Evolutionary conservation across 2,797 vertebrate genomes (phyloP).

Genomic region (Phalloptychus januarius): DNA sequence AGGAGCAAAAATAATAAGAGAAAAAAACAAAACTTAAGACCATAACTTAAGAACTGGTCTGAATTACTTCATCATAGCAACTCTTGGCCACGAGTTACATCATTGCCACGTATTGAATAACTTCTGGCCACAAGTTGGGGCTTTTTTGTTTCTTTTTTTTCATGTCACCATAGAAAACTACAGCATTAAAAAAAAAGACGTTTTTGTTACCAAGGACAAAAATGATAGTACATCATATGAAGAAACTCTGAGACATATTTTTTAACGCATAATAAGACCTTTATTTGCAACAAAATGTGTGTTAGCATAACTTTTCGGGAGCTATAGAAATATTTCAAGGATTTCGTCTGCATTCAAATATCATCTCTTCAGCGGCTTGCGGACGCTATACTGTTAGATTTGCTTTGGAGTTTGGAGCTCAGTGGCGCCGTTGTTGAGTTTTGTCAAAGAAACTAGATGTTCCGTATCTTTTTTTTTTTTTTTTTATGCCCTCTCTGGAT

Average conservation of each 20-base stretch:
- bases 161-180: neutral
- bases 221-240: neutral
- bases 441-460: conserved; percentile 5
- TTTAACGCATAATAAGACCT: neutral
- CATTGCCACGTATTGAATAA: too few species aligned
- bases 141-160: too few species aligned
- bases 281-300: neutral
- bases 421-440: conserved; percentile 1
- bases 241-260: neutral
- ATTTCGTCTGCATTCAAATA: neutral
- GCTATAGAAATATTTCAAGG: neutral
- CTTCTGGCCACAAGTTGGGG: too few species aligned
- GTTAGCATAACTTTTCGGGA: neutral
- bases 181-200: neutral
- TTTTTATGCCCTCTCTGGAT: neutral
- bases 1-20: too few species aligned
- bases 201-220: neutral
- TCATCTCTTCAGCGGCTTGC: neutral
- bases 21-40: too few species aligned
- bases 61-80: too few species aligned
- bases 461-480: neutral
- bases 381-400: neutral
- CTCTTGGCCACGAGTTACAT: too few species aligned
- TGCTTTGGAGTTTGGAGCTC: neutral
- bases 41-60: too few species aligned